These are phyloP conservation scores for Dasyurus viverrinus DNA, from an alignment of 2,113 vertebrate genomes.

Conservation along the genomic window DNA sequence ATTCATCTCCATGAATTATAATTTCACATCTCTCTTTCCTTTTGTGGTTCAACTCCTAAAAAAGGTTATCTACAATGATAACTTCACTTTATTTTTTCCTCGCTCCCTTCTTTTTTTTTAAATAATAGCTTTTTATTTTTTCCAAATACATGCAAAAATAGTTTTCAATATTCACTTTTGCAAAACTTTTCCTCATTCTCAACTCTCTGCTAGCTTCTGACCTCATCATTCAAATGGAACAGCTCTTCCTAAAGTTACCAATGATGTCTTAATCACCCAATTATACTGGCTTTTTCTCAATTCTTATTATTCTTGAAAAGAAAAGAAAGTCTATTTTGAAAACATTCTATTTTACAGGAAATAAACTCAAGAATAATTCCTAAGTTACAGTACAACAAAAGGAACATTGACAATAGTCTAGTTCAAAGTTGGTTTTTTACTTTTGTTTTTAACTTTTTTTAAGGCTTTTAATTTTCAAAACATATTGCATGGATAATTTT, in stretches of 20 bases:
- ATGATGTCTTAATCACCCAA: neutral
- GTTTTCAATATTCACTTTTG: no score
- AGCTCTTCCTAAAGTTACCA: neutral
- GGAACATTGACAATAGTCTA: constrained; percentile 26
- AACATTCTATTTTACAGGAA: constrained; percentile 23
- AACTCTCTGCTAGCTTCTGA: neutral
- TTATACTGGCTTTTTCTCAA: neutral
- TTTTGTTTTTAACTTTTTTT: no score
- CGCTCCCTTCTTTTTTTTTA: neutral
- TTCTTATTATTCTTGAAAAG: neutral
- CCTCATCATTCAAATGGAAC: neutral
- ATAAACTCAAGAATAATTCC: constrained; percentile 36
- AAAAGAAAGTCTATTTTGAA: neutral
- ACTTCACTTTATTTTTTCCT: neutral
- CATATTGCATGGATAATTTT: no score
- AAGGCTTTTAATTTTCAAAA: no score
- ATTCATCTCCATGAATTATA: neutral
- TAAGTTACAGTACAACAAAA: constrained; percentile 29
- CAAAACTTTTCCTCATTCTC: no score
- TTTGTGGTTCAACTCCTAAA: neutral
- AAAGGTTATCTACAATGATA: neutral
- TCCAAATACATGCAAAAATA: no score
- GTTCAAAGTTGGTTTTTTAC: no score
- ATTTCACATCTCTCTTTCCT: neutral
- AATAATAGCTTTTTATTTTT: no score